Conservation (phyloP, 2,113 vertebrate genomes). For the Gorsachius goisagi region DNA sequence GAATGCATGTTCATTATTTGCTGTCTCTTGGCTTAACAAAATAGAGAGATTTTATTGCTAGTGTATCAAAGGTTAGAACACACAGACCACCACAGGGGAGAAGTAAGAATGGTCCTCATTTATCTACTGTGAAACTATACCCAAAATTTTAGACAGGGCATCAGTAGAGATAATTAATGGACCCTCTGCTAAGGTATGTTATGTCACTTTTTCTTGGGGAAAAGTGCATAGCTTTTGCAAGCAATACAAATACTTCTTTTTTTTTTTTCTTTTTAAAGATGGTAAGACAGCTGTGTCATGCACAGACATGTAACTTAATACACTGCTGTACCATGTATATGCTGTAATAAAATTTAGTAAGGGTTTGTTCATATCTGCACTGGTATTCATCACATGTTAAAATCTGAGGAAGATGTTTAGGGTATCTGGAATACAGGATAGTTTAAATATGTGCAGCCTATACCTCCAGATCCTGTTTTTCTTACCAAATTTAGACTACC, state of each 20-base stretch:
- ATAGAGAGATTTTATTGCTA: not conserved
- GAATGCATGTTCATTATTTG: not conserved
- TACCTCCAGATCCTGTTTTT: not conserved
- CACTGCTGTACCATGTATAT: accelerated
- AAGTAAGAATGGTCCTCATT: not conserved
- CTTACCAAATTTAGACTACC: not conserved
- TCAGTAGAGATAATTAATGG: not conserved
- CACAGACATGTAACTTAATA: not conserved
- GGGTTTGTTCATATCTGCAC: not conserved
- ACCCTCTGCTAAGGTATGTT: not conserved
- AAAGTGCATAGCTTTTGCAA: not conserved
- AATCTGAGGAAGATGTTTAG: not conserved
- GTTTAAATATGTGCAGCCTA: not conserved
- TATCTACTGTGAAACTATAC: not conserved
- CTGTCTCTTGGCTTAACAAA: not conserved
- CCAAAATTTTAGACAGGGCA: not conserved
- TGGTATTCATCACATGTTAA: not conserved
- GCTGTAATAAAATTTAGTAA: not conserved
- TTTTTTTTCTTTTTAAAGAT: not conserved
- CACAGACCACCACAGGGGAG: not conserved
- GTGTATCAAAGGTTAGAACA: not conserved
- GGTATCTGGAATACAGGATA: not conserved
- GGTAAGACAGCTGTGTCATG: not conserved
- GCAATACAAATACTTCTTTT: not conserved
- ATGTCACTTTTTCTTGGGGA: not conserved